These are phyloP conservation scores for Anastatus disparis DNA, from an alignment of 1,140 invertebrate genomes.

Conservation along the genomic window DNA sequence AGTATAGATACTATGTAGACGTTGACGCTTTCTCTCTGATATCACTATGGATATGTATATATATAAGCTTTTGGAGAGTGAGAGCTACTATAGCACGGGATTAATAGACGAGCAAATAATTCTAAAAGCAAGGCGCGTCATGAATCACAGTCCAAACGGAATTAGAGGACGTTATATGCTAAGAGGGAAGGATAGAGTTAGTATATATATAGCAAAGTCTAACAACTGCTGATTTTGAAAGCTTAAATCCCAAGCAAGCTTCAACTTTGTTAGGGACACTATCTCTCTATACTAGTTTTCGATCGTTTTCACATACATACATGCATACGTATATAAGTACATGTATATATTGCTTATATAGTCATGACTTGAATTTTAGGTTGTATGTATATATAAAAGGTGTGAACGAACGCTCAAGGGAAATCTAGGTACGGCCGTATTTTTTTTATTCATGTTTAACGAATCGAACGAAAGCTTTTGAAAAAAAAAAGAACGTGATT, in stretches of 20 bases:
- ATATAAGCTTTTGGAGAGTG: no score
- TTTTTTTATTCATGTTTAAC: slow-evolving; percentile 25
- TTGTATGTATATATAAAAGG: no score
- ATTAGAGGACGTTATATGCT: slow-evolving; percentile 32
- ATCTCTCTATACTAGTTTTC: no score
- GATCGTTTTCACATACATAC: no score
- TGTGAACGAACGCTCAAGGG: slow-evolving; percentile 27
- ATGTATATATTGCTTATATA: no score
- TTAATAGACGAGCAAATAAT: slow-evolving; percentile 40
- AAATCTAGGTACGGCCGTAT: slow-evolving; percentile 17
- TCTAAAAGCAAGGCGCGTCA: slow-evolving; percentile 27
- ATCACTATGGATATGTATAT: no score
- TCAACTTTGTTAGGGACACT: no score
- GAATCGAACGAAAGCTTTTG: slow-evolving; percentile 12
- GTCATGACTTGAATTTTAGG: no score
- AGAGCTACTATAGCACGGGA: not conserved
- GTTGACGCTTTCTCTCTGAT: no score
- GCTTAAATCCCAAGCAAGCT: not conserved
- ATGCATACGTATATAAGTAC: no score
- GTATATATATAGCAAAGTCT: no score
- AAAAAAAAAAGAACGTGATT: slow-evolving; percentile 1
- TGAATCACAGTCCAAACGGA: slow-evolving; percentile 32
- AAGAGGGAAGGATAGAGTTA: no score
- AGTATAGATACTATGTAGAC: not conserved
- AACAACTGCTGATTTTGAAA: slow-evolving; percentile 24